A percentile compares a stretch with the other conserved stretches of the same genome.
These are phyloP conservation scores for Lamellibrachia columna DNA, from an alignment of 2,888 invertebrate genomes.

Conservation along the genomic window DNA sequence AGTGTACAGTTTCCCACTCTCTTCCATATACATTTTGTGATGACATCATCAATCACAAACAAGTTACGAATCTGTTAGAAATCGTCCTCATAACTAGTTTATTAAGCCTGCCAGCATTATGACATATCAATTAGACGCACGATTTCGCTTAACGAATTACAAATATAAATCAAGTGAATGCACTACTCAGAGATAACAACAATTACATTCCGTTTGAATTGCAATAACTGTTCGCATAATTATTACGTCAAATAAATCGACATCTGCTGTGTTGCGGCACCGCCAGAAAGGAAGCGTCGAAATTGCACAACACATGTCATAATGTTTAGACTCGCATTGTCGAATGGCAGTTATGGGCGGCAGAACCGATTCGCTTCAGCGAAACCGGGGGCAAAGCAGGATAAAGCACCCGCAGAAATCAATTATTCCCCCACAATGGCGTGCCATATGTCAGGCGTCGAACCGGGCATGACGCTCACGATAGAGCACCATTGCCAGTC, in stretches of 20 bases:
- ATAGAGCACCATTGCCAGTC: neutral
- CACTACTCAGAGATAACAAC: neutral
- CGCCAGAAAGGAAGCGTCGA: neutral
- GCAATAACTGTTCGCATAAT: neutral
- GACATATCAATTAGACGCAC: neutral
- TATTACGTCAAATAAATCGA: neutral
- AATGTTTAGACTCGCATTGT: slow-evolving; percentile 12
- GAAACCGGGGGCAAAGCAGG: slow-evolving; percentile 8
- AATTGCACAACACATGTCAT: slow-evolving; percentile 4
- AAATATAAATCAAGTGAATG: neutral
- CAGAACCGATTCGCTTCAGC: neutral
- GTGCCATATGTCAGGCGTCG: neutral
- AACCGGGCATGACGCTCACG: neutral
- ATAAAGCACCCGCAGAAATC: slow-evolving; percentile 6
- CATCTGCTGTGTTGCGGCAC: neutral
- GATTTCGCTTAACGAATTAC: neutral
- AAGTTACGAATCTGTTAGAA: too few species aligned
- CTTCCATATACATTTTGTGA: too few species aligned
- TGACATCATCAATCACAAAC: too few species aligned
- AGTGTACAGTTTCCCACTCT: too few species aligned
- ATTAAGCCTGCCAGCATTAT: neutral
- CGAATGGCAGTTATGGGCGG: slow-evolving; percentile 6
- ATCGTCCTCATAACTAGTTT: too few species aligned
- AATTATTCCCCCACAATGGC: neutral
- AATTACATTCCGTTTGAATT: neutral